Conservation (phyloP, 2,797 vertebrate species). For the Avahi laniger region DNA sequence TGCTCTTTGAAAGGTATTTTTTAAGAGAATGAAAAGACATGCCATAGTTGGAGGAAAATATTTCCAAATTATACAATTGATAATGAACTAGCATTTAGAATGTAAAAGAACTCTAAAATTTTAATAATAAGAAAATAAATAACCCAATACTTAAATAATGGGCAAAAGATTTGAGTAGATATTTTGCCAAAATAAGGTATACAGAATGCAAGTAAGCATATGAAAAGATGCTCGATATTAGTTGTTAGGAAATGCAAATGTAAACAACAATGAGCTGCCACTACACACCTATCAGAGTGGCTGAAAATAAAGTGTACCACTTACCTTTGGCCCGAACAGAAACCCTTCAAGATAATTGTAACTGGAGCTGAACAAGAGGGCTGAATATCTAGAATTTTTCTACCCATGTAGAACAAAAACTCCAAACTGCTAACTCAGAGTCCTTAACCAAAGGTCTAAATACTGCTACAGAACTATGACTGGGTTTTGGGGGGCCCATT, state of each 20-base stretch:
- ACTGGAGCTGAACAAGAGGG: not conserved
- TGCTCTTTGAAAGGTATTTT: not conserved
- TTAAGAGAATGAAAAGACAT: conserved; percentile 21
- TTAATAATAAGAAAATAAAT: not conserved
- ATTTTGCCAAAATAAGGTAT: not conserved
- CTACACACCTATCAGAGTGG: not conserved
- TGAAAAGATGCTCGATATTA: not conserved
- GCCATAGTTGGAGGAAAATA: not conserved
- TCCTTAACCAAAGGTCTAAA: not conserved
- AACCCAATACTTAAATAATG: not conserved
- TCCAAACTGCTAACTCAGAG: not conserved
- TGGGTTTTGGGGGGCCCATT: not conserved
- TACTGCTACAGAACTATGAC: not conserved
- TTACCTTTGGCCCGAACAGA: not conserved
- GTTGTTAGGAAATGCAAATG: not conserved
- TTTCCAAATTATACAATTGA: not conserved
- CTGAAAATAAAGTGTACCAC: not conserved
- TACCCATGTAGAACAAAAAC: not conserved
- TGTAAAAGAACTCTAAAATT: not conserved
- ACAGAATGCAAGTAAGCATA: not conserved
- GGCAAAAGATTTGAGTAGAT: not conserved
- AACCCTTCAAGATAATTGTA: not conserved
- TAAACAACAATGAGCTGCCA: not conserved
- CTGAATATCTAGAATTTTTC: not conserved
- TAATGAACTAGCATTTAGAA: not conserved